Conservation (phyloP, 2,888 invertebrate genomes). For the Nesidiocoris tenuis region DNA sequence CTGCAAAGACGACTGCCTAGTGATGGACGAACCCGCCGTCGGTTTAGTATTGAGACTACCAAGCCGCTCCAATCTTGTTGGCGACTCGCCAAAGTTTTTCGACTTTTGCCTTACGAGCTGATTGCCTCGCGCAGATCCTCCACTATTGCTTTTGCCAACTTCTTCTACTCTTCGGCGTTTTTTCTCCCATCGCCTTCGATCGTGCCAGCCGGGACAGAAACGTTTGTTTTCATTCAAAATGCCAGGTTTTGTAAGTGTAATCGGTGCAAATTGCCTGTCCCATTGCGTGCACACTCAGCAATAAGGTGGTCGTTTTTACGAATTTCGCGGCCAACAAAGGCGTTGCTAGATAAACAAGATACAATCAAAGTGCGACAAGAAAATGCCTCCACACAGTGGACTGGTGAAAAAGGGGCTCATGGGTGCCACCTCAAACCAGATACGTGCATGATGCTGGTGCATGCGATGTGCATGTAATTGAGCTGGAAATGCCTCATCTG, state of each 20-base stretch:
- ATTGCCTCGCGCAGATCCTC: background rate
- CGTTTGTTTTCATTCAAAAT: background rate
- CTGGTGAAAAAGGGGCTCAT: too few relatives aligned
- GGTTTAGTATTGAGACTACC: background rate
- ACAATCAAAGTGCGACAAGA: too few relatives aligned
- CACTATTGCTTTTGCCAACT: background rate
- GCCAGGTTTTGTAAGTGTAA: too few relatives aligned
- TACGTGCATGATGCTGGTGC: too few relatives aligned
- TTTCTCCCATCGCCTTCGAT: constrained; percentile 36
- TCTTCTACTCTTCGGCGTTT: constrained; percentile 26
- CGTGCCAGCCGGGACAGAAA: background rate
- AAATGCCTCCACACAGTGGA: too few relatives aligned
- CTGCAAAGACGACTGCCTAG: constrained; percentile 23
- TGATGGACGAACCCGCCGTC: constrained; percentile 13
- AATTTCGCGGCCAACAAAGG: too few relatives aligned
- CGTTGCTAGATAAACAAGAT: too few relatives aligned
- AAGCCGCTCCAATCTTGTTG: constrained; percentile 7
- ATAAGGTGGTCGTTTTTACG: too few relatives aligned
- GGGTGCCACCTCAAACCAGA: too few relatives aligned
- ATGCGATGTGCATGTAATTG: too few relatives aligned
- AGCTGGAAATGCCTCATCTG: too few relatives aligned
- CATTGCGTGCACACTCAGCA: background rate
- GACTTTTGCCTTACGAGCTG: constrained; percentile 30
- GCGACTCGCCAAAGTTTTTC: constrained; percentile 16
- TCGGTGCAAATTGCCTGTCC: too few relatives aligned